A percentile compares a stretch with the other conserved stretches of the same genome.
Conservation (phyloP, 2,797 vertebrate genomes). For the Gambusia yucatana region DNA sequence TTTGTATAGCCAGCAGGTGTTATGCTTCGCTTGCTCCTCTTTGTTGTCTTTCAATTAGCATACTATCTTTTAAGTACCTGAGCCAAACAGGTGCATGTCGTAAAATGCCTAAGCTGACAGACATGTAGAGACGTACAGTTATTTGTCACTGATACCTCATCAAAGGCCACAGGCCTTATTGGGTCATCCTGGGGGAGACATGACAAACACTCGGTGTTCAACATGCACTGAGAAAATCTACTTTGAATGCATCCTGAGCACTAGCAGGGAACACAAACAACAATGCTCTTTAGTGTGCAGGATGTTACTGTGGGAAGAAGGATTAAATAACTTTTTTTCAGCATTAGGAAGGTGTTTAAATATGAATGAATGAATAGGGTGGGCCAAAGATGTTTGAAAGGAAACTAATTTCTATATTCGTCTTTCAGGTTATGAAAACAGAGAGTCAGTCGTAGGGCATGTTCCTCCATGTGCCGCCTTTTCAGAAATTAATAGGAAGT, state of each 20-base stretch:
- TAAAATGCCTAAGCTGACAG: constrained; percentile 51
- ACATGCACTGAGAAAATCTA: not conserved
- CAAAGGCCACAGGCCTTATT: constrained; percentile 42
- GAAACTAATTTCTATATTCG: not conserved
- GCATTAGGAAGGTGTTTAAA: not conserved
- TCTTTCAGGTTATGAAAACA: not conserved
- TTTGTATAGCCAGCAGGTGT: constrained; percentile 14
- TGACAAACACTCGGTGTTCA: constrained; percentile 44
- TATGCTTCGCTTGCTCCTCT: constrained; percentile 21
- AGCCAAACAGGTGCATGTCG: constrained; percentile 68
- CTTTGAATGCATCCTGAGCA: not conserved
- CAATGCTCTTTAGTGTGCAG: not conserved
- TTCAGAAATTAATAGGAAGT: not conserved
- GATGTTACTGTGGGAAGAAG: not conserved
- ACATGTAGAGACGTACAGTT: constrained; percentile 45
- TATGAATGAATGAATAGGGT: not conserved
- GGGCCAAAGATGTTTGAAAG: not conserved
- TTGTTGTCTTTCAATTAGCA: constrained; percentile 39
- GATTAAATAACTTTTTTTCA: not conserved
- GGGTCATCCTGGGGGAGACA: constrained; percentile 63
- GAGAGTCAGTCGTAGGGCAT: not conserved
- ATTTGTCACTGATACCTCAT: constrained; percentile 59
- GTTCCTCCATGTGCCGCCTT: not conserved
- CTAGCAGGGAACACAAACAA: not conserved
- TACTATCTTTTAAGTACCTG: constrained; percentile 46